phyloP scores from a whole-genome alignment of 2,797 vertebrate genomes.

The Phoeniculus purpureus region DNA sequence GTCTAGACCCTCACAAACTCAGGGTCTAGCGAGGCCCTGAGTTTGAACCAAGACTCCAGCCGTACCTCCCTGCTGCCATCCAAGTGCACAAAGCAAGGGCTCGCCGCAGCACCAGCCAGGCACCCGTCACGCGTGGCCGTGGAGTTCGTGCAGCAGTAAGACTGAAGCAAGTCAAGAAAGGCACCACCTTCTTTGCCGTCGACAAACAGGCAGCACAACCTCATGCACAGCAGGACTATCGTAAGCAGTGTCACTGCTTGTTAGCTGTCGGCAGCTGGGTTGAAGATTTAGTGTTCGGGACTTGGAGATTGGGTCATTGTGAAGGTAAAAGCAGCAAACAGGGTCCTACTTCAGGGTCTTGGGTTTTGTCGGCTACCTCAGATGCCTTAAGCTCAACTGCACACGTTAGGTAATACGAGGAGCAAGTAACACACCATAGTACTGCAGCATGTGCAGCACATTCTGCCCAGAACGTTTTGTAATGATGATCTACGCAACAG shows the following conservation, averaged over 20 bases:
- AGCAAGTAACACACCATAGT: not conserved
- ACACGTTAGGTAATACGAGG: not conserved
- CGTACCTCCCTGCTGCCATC: not conserved
- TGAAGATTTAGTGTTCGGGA: not conserved
- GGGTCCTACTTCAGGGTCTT: not conserved
- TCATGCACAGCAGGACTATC: not conserved
- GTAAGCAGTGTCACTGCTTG: not conserved
- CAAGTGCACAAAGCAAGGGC: not conserved
- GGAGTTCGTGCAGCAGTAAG: not conserved
- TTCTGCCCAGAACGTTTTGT: too few species aligned
- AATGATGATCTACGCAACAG: too few species aligned
- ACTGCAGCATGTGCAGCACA: too few species aligned
- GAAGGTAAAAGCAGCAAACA: not conserved
- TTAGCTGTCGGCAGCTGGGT: not conserved
- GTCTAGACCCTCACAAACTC: too few species aligned
- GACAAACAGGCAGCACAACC: not conserved
- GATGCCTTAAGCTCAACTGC: not conserved
- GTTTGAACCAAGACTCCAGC: constrained; percentile 12
- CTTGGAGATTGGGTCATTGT: too few species aligned
- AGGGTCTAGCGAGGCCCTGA: not conserved
- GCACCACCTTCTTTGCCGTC: not conserved
- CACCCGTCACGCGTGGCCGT: too few species aligned
- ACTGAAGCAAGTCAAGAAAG: not conserved
- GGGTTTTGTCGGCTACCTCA: not conserved
- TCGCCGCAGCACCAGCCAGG: too few species aligned